Base-by-base conservation (phyloP, 2,113 vertebrate species). In the Pelvicachromis taeniatus region DNA sequence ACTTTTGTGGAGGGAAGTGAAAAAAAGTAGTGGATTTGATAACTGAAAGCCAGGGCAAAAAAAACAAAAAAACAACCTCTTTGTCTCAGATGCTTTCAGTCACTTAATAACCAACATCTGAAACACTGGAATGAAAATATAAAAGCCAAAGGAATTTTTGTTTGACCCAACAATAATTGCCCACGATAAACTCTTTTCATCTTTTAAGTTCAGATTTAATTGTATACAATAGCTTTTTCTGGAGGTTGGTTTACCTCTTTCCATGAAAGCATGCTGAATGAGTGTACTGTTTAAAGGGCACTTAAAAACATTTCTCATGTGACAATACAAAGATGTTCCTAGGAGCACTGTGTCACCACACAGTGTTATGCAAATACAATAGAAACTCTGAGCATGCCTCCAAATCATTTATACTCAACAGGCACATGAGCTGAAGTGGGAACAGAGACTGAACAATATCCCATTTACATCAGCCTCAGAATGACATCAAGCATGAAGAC, bases 201-300 rank as follows among this genome's bases (percentile, higher is more conserved):
- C 78, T 54, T 82, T 29, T 73, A 50, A n/a, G 55, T 16, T 52
- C 35, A 77, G 31, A 87, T 63, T 90, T 81, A 65, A 79, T 52
- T 79, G 88, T 89, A 35, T 65, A 54, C n/a, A 29, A 48, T 77
- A 79, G 78, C 23, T 70, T 87, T 52, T 29, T 21, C 6, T 59
- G 77, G 81, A 88, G 65, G 52, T 63, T 81, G 77, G 10, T 81
- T 86, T 53, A 80, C 38, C 68, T 82, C 90, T 95, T 91, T 48
- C 92, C 83, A 92, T 91, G 88, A 87, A 45, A 89, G 50, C 92
- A 65, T 58, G 78, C 53, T 58, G 56, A 26, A 88, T 65, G 61
- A 92, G 59, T 77, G 59, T 26, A 38, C 53, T 56, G 9, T 68
- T 89, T 42, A 84, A 86, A 88, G 42, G 54, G 23, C 81, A 84